Evolutionary conservation across 35 echinoderm and acorn worm species (phyloP), one percentile per base, ranked within the genome.

Genomic region (Apostichopus japonicus): DNA sequence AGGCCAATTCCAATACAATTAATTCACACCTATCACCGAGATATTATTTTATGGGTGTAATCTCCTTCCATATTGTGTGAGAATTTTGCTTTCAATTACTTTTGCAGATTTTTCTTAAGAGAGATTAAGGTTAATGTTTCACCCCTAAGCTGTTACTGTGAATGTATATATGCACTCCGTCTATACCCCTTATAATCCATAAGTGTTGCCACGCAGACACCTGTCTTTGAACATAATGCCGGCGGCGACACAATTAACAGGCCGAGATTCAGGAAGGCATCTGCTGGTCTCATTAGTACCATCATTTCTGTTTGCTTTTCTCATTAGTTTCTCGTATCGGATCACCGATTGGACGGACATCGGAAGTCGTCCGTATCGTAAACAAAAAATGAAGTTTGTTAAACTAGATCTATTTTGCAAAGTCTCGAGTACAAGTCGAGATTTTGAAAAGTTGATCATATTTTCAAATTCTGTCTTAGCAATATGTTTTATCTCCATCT

Each of bases 201-300:
- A 84, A 84, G 54, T 58, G 54, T 57, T 75, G 71, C 71, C 71
- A 75, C 19, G 15, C 0, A 84, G 81, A 84, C 81, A 84, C 81
- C 81, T 84, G 53, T 57, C 81, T 58, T 84, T 24, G 81, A 19
- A 58, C 81, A 22, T 84, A 84, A 84, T 84, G 81, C 81, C 55
- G 57, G 19, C 56, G 81, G 81, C 53, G 81, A 84, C 81, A 57
- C 33, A 84, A 84, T 84, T 84, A 84, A 58, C n/a, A 19, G 24
- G 56, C 54, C 21, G 81, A 23, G 14, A 84, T 23, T 11, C 53
- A 6, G 2, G 27, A 15, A 17, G 53, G 55, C 17, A 21, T 58
- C 14, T 84, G 81, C 57, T 84, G 53, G 54, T 17, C 81, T 84
- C 81, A 62, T 84, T 58, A 84, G 14, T 21, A 17, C 17, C 21